phyloP scores from a whole-genome alignment of 2,113 vertebrate genomes.

The Accipiter cooperii region DNA sequence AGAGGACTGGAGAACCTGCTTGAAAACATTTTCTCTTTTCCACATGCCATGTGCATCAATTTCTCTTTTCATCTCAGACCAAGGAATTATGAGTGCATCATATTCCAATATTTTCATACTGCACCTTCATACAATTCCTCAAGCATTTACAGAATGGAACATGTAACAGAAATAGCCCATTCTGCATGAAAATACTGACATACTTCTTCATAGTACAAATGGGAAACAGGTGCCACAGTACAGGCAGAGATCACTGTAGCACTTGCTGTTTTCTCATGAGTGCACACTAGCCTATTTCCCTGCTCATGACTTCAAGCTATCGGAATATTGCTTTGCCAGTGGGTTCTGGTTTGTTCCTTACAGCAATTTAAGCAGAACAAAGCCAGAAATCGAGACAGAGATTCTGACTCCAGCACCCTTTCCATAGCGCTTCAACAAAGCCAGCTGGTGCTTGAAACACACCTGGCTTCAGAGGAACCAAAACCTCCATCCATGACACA shows the following conservation, averaged over 20 bases:
- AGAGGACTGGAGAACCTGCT: neutral
- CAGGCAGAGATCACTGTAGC: neutral
- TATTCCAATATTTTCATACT: neutral
- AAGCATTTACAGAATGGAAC: neutral
- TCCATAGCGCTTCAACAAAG: accelerated
- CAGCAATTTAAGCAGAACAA: neutral
- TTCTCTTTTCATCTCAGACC: neutral
- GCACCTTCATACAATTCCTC: neutral
- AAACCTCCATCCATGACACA: accelerated
- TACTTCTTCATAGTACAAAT: too few species aligned
- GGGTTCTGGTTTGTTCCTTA: neutral
- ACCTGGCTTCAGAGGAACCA: too few species aligned
- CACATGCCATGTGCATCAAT: neutral
- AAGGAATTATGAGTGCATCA: neutral
- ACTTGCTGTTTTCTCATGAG: accelerated
- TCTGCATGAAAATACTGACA: too few species aligned
- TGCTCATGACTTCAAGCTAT: too few species aligned
- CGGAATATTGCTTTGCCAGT: neutral
- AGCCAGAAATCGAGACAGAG: too few species aligned
- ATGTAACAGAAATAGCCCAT: neutral
- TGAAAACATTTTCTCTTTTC: neutral
- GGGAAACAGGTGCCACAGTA: accelerated
- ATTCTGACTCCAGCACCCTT: too few species aligned
- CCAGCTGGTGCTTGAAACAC: too few species aligned
- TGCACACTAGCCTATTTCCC: neutral